These are phyloP conservation scores for Octonoba sinensis DNA, from an alignment of 2,888 invertebrate species.

Conservation along the genomic window DNA sequence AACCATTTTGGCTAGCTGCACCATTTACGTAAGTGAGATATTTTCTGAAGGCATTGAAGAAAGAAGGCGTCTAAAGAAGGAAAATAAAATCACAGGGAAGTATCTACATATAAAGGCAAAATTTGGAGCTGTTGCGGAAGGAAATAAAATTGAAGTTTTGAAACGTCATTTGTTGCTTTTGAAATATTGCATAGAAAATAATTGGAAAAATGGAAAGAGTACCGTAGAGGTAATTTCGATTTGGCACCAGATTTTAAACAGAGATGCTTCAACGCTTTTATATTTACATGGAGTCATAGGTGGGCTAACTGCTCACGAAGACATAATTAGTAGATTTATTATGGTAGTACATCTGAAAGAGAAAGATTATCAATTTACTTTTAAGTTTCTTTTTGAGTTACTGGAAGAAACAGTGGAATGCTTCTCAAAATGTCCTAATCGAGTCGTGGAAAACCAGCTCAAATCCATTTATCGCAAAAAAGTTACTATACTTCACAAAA, in stretches of 20 bases:
- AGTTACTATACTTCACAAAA: not conserved
- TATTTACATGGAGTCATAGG: not conserved
- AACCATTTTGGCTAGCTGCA: too few species aligned
- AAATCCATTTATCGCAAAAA: not conserved
- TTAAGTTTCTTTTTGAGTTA: not conserved
- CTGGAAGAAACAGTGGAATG: not conserved
- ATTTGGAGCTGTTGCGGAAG: not conserved
- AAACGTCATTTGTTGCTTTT: not conserved
- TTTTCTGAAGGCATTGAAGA: not conserved
- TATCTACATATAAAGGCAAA: not conserved
- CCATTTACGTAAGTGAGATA: not conserved
- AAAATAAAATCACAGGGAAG: not conserved
- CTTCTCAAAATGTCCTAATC: not conserved
- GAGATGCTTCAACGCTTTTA: not conserved
- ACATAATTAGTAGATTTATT: not conserved
- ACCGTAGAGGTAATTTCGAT: not conserved
- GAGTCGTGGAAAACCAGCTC: not conserved
- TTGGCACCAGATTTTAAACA: not conserved
- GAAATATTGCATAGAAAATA: not conserved
- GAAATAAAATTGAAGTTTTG: not conserved
- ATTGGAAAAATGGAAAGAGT: not conserved
- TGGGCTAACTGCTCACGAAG: not conserved
- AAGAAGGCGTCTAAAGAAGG: not conserved
- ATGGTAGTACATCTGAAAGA: not conserved
- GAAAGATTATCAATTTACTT: not conserved